phyloP scores from a whole-genome alignment of 2,888 invertebrate species.

The Alloscopus bannaensis region DNA sequence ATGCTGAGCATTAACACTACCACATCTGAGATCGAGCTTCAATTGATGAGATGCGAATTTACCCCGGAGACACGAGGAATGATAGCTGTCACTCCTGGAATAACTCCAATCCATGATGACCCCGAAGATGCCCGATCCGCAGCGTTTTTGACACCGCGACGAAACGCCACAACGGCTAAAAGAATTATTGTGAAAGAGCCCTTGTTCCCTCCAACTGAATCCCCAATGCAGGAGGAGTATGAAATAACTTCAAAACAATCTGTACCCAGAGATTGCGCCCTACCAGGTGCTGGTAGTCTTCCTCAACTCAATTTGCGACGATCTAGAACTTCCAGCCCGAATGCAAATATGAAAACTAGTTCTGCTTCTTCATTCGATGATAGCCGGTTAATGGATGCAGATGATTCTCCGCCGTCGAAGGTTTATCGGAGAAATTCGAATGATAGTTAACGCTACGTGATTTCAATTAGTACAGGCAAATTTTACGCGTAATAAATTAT shows the following conservation, averaged over 20 bases:
- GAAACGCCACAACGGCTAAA: slow-evolving; percentile 2
- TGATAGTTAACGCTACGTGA: slow-evolving; percentile 7
- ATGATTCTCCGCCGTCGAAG: slow-evolving; percentile 32
- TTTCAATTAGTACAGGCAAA: not conserved
- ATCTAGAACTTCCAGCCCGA: not conserved
- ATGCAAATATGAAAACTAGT: not conserved
- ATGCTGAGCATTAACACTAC: slow-evolving; percentile 24
- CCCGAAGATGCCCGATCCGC: slow-evolving; percentile 16
- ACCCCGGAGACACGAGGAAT: slow-evolving; percentile 44
- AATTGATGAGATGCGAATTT: slow-evolving; percentile 45
- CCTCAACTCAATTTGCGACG: slow-evolving; percentile 19
- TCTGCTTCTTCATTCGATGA: slow-evolving; percentile 42
- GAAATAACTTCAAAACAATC: too few species aligned
- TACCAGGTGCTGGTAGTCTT: not conserved
- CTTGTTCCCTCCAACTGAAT: too few species aligned
- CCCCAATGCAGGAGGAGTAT: not conserved
- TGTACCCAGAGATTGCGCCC: too few species aligned
- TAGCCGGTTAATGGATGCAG: slow-evolving; percentile 34
- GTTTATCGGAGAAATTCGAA: slow-evolving; percentile 19
- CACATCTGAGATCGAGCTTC: slow-evolving; percentile 36
- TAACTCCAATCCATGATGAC: slow-evolving; percentile 43
- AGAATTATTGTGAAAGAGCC: not conserved
- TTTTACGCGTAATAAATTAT: not conserved
- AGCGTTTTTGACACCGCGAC: slow-evolving; percentile 31
- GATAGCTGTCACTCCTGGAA: slow-evolving; percentile 18